These are phyloP conservation scores for Cyprinus carpio DNA, from an alignment of 2,113 vertebrate genomes.

Conservation along the genomic window DNA sequence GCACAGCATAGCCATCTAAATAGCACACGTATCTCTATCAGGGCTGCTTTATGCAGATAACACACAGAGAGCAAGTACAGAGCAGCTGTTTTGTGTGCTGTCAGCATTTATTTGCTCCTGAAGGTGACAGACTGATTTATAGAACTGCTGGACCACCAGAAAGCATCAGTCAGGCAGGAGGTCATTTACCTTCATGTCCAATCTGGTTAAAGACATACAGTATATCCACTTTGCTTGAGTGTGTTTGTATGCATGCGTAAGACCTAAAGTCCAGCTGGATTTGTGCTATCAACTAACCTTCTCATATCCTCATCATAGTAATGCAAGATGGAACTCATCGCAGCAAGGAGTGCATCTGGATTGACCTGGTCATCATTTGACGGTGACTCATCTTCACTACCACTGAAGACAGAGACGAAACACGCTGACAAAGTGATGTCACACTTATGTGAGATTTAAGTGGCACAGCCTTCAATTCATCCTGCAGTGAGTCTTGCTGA, in stretches of 20 bases:
- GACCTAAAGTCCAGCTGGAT: not conserved
- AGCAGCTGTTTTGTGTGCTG: conserved; percentile 6
- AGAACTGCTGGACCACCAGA: conserved; percentile 27
- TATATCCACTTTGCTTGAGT: not conserved
- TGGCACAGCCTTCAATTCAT: not conserved
- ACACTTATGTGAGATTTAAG: conserved; percentile 5
- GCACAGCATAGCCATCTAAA: not conserved
- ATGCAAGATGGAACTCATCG: not conserved
- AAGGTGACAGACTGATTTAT: conserved; percentile 36
- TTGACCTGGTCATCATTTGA: not conserved
- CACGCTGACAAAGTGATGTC: not conserved
- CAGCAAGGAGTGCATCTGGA: not conserved
- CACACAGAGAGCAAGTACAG: not conserved
- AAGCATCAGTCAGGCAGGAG: conserved; percentile 28
- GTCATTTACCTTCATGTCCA: not conserved
- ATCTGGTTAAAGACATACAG: not conserved
- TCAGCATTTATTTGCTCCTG: conserved; percentile 32
- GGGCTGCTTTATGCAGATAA: not conserved
- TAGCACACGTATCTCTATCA: not conserved
- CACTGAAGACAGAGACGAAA: conserved; percentile 11
- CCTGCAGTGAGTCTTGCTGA: not conserved
- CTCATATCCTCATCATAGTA: not conserved
- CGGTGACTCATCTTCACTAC: not conserved
- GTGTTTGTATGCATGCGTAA: not conserved
- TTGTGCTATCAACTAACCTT: not conserved